Evolutionary conservation across 1,140 invertebrate genomes (phyloP).

Genomic region (Cydia splendana): DNA sequence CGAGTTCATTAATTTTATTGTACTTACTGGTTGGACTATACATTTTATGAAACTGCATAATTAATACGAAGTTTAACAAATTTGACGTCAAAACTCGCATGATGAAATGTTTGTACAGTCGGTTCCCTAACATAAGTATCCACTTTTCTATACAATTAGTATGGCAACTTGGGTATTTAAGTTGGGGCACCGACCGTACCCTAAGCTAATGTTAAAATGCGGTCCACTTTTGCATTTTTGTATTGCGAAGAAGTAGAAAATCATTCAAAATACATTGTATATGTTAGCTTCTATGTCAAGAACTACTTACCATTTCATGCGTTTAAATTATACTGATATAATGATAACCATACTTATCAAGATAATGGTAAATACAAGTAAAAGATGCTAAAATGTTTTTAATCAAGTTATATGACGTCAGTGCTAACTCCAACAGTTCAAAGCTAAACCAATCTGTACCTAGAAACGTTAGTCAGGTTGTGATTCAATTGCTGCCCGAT

Average conservation of each 20-base stretch:
- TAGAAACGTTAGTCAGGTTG: neutral
- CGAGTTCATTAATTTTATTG: slow-evolving; percentile 11
- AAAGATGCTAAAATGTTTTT: neutral
- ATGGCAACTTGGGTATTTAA: too few species aligned
- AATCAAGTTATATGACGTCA: neutral
- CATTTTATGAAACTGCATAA: neutral
- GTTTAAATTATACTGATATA: neutral
- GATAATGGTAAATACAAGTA: neutral
- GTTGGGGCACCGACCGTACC: too few species aligned
- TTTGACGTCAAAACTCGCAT: neutral
- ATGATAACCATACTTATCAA: neutral
- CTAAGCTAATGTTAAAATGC: neutral
- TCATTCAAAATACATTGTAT: too few species aligned
- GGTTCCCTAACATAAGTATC: too few species aligned
- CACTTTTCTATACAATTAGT: too few species aligned
- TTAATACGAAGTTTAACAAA: neutral
- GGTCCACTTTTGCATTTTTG: neutral
- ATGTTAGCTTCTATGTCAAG: too few species aligned
- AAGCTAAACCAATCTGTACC: neutral
- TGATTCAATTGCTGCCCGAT: slow-evolving; percentile 16
- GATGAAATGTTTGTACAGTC: neutral
- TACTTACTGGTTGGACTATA: neutral
- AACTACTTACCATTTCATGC: too few species aligned
- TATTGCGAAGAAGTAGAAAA: too few species aligned
- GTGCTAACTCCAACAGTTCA: neutral